Evolutionary conservation across 2,113 vertebrate genomes (phyloP), one percentile per base, ranked within the genome.

Genomic region (Brienomyrus brachyistius): DNA sequence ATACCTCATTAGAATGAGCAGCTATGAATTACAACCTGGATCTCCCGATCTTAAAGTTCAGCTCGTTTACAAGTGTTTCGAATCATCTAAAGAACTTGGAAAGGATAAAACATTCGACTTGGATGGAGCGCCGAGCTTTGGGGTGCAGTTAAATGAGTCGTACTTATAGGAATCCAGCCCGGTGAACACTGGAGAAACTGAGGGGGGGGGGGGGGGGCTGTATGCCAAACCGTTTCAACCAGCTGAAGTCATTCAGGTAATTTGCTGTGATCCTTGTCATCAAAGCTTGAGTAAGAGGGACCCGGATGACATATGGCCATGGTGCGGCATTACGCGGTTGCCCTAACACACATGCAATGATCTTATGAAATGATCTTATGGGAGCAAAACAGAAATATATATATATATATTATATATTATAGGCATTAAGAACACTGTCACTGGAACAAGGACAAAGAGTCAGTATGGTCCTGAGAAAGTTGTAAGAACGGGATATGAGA

Each of bases 81-180:
- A 45, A 84, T 84, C 82, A 84, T 45, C 43, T 10, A 87, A 87
- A 87, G 23, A 1, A 86, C 48, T 86, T 17, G 51, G 17, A 87
- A 35, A 87, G 85, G 48, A 10, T 52, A 54, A 54, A 52, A 51
- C 27, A 54, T 52, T 54, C 0, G 13, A 11, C 43, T 84, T 84
- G 82, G 40, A 23, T 23, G 82, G 43, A 48, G 43, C 35, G 2
- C 17, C 2, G 10, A 31, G 15, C 27, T 52, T 87, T 87, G 13
- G 85, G 85, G n/a, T 56, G 48, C 85, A 87, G 31, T 87, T 43
- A 27, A 87, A 35, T 87, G 27, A 87, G 85, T 52, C 51, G 51
- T 52, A 87, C 51, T 11, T 8, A 54, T 51, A 56, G 85, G 85
- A 87, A 54, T 54, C 51, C 51, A 87, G 50, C 85, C 23, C 23